Conservation (phyloP, 2,113 vertebrate species). For the Pollachius pollachius region DNA sequence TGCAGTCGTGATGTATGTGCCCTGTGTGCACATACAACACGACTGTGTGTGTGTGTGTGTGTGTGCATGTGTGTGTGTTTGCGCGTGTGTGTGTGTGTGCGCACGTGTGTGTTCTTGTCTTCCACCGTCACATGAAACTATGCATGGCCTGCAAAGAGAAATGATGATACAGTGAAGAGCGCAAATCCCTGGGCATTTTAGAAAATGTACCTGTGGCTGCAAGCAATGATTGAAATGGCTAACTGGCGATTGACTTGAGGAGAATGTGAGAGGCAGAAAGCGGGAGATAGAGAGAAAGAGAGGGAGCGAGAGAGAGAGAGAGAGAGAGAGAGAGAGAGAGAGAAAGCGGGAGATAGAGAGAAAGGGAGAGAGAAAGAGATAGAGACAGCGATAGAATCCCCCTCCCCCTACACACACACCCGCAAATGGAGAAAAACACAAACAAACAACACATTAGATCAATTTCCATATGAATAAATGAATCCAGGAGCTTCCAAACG, state of each 20-base stretch:
- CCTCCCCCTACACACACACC: slow-evolving; percentile 28
- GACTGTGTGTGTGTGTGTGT: slow-evolving; percentile 4
- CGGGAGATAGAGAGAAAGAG: neutral
- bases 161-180: slow-evolving; percentile 30
- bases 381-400: no score
- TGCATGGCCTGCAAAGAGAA: slow-evolving; percentile 19
- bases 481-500: slow-evolving; percentile 23
- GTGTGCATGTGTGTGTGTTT: slow-evolving; percentile 27
- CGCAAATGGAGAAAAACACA: slow-evolving; percentile 24
- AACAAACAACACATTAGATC: slow-evolving; percentile 49
- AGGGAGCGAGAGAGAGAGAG: no score
- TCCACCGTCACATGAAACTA: neutral
- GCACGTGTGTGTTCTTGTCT: neutral
- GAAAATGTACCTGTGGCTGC: slow-evolving; percentile 49
- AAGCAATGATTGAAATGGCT: slow-evolving; percentile 55
- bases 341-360: neutral
- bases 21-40: no score
- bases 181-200: slow-evolving; percentile 23
- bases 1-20: slow-evolving; percentile 29
- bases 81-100: slow-evolving; percentile 17
- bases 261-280: slow-evolving; percentile 10
- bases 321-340: neutral
- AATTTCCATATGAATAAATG: slow-evolving; percentile 48
- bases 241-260: slow-evolving; percentile 27
- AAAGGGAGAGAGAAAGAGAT: neutral